Conservation (phyloP, 2,888 invertebrate species). For the Brenthis ino region DNA sequence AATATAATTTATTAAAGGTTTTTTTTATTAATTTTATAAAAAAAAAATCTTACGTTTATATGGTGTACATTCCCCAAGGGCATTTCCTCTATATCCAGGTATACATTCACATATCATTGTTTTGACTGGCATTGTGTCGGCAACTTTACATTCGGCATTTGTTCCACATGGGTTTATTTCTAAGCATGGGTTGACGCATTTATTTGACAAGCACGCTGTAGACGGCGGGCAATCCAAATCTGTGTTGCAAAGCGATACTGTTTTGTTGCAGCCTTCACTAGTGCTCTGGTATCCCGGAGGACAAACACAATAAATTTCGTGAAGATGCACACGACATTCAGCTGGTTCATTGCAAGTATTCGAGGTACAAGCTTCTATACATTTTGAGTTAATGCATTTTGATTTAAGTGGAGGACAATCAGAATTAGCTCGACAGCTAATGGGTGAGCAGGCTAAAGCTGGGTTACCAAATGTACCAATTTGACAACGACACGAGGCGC, state of each 20-base stretch:
- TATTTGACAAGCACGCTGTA: slow-evolving; percentile 90
- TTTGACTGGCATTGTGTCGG: slow-evolving; percentile 91
- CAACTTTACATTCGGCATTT: slow-evolving; percentile 89
- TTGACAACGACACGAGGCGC: slow-evolving; percentile 91
- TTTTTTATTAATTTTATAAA: neutral
- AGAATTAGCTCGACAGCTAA: slow-evolving; percentile 89
- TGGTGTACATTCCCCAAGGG: slow-evolving; percentile 87
- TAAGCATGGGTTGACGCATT: slow-evolving; percentile 92
- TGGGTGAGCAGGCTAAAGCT: slow-evolving; percentile 87
- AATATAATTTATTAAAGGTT: neutral
- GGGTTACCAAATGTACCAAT: slow-evolving; percentile 92
- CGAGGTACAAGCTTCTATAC: slow-evolving; percentile 88
- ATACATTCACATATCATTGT: slow-evolving; percentile 95
- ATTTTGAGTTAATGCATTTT: slow-evolving; percentile 89
- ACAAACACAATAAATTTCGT: slow-evolving; percentile 90
- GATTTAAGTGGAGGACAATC: slow-evolving; percentile 92
- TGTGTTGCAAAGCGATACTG: slow-evolving; percentile 85
- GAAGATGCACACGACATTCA: slow-evolving; percentile 89
- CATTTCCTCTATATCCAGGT: slow-evolving; percentile 93
- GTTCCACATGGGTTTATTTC: slow-evolving; percentile 90
- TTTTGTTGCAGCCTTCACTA: slow-evolving; percentile 83
- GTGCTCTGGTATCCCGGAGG: slow-evolving; percentile 88
- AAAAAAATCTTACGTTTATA: slow-evolving; percentile 85
- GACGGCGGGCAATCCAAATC: slow-evolving; percentile 92
- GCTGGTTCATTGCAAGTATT: slow-evolving; percentile 88